A percentile compares a stretch with the other conserved stretches of the same genome.
These are phyloP conservation scores for Apamea anceps DNA, from an alignment of 2,888 invertebrate species.

Conservation along the genomic window DNA sequence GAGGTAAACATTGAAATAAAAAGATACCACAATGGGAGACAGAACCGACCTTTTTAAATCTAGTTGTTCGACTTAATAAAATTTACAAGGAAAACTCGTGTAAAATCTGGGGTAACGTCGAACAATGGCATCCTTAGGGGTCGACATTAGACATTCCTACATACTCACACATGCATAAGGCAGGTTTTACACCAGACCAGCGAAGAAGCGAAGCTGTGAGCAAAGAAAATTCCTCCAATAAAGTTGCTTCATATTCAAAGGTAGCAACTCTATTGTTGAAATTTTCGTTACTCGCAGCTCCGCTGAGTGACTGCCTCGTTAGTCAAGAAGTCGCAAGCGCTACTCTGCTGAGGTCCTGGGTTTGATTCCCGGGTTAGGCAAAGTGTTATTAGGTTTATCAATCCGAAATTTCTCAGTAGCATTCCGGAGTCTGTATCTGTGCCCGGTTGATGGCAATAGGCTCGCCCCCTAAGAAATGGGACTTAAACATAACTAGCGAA, in stretches of 20 bases:
- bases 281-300: no score
- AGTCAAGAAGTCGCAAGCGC: no score
- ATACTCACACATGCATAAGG: conserved; percentile 13
- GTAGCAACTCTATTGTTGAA: background rate
- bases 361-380: no score
- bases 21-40: conserved; percentile 9
- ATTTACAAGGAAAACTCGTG: conserved; percentile 47
- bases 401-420: no score
- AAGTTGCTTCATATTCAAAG: background rate
- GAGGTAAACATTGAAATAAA: conserved; percentile 40
- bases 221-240: background rate
- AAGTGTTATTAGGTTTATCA: no score
- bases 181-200: background rate
- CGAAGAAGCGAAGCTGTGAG: background rate
- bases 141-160: conserved; percentile 40
- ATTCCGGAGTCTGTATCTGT: no score
- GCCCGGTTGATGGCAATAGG: no score
- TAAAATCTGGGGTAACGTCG: conserved; percentile 26
- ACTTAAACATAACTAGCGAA: no score
- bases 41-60: conserved; percentile 49
- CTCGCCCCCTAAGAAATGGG: no score
- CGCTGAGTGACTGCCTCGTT: no score
- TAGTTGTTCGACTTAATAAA: conserved; percentile 54
- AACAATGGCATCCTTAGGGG: conserved; percentile 38
- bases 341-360: no score